These are phyloP conservation scores for Nyctereutes procyonoides DNA, from an alignment of 2,113 vertebrate genomes.

Conservation along the genomic window DNA sequence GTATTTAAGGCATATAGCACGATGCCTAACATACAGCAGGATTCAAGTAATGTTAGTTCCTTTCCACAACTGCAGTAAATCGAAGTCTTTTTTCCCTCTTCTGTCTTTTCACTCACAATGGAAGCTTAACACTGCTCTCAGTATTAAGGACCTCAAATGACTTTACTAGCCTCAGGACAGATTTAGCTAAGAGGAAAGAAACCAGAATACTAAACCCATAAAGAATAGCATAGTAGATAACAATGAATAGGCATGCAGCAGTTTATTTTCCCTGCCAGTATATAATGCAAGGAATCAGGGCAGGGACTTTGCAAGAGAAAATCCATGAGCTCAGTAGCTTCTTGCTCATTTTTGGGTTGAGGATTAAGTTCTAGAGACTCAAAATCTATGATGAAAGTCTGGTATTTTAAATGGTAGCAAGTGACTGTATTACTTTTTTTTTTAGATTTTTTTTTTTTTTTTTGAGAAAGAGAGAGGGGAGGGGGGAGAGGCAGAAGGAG, in stretches of 20 bases:
- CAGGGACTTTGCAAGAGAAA: background rate
- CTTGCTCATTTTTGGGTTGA: background rate
- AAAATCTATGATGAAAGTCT: background rate
- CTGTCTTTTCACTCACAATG: background rate
- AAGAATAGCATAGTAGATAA: background rate
- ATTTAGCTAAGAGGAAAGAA: background rate
- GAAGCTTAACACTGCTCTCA: background rate
- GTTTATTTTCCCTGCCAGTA: background rate
- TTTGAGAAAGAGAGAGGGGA: no score
- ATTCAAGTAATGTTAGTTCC: background rate
- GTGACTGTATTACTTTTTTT: background rate
- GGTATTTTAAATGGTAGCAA: background rate
- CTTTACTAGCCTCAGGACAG: background rate
- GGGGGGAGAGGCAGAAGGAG: background rate
- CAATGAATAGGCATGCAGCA: background rate
- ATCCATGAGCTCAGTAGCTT: background rate
- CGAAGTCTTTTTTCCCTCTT: background rate
- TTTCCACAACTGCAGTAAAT: background rate
- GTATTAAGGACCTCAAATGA: background rate
- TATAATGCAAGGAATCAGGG: background rate
- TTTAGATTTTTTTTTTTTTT: background rate
- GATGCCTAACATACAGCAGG: background rate
- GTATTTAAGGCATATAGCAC: background rate
- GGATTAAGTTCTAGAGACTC: background rate
- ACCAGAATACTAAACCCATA: background rate